A percentile compares a stretch with the other conserved stretches of the same genome.
Conservation (phyloP, 1,140 invertebrate genomes). For the Macrosteles quadrilineatus region DNA sequence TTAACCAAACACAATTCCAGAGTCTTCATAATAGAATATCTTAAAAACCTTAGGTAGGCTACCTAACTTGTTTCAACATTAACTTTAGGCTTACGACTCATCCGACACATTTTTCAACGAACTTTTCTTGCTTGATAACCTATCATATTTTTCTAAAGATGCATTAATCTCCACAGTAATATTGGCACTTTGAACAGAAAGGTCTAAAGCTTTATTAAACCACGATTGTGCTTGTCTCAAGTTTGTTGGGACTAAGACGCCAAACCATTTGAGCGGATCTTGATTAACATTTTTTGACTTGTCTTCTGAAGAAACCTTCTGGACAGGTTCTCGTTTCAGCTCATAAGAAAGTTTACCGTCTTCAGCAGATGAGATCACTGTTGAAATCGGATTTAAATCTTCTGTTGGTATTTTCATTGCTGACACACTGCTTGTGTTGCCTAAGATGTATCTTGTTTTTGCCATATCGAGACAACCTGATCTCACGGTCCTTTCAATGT, state of each 20-base stretch:
- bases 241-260: slow-evolving; percentile 69
- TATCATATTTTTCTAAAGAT: slow-evolving; percentile 51
- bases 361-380: background rate
- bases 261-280: slow-evolving; percentile 75
- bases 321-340: background rate
- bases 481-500: slow-evolving; percentile 63
- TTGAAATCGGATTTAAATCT: slow-evolving; percentile 50
- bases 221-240: slow-evolving; percentile 65
- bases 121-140: slow-evolving; percentile 13
- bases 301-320: background rate
- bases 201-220: slow-evolving; percentile 64
- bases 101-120: too few species aligned
- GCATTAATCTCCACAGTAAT: slow-evolving; percentile 58
- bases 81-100: too few species aligned
- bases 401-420: slow-evolving; percentile 64
- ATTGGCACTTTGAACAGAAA: slow-evolving; percentile 63
- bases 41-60: too few species aligned
- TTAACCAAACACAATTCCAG: too few species aligned
- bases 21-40: too few species aligned
- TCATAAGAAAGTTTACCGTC: background rate
- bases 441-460: slow-evolving; percentile 71
- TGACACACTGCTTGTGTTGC: slow-evolving; percentile 63
- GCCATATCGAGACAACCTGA: slow-evolving; percentile 63
- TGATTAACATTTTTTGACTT: slow-evolving; percentile 45
- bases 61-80: too few species aligned